These are phyloP conservation scores for Chionoecetes opilio DNA, from an alignment of 1,140 invertebrate genomes.

Conservation along the genomic window DNA sequence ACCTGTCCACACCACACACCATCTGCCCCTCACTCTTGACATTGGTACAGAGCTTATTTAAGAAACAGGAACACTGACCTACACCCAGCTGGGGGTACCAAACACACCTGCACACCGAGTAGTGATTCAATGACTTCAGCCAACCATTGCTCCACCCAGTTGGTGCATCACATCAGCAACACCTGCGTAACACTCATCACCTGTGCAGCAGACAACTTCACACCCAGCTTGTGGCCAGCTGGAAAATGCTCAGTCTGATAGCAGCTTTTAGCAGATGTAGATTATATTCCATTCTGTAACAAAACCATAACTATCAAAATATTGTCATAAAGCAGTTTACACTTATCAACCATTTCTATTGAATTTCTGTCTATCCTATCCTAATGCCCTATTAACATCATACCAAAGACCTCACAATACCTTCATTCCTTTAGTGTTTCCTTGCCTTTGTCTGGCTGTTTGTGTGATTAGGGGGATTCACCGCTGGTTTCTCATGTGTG, in stretches of 20 bases:
- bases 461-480: conserved; percentile 71
- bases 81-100: conserved; percentile 33
- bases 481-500: conserved; percentile 71
- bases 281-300: conserved; percentile 76
- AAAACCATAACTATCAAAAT: conserved; percentile 77
- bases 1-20: conserved; percentile 47
- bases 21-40: conserved; percentile 37
- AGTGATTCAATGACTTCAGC: conserved; percentile 14
- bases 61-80: conserved; percentile 47
- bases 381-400: conserved; percentile 74
- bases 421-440: conserved; percentile 75
- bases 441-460: conserved; percentile 73
- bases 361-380: conserved; percentile 75
- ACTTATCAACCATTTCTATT: conserved; percentile 68
- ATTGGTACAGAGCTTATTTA: conserved; percentile 40
- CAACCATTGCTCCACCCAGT: conserved; percentile 24
- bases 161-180: conserved; percentile 56
- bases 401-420: conserved; percentile 77
- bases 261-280: conserved; percentile 75
- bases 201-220: conserved; percentile 57
- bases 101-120: conserved; percentile 15
- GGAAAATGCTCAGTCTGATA: conserved; percentile 77
- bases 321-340: conserved; percentile 76
- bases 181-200: conserved; percentile 40
- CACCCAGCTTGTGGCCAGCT: conserved; percentile 77